phyloP scores from a whole-genome alignment of 2,888 invertebrate genomes.

The Salticus scenicus region DNA sequence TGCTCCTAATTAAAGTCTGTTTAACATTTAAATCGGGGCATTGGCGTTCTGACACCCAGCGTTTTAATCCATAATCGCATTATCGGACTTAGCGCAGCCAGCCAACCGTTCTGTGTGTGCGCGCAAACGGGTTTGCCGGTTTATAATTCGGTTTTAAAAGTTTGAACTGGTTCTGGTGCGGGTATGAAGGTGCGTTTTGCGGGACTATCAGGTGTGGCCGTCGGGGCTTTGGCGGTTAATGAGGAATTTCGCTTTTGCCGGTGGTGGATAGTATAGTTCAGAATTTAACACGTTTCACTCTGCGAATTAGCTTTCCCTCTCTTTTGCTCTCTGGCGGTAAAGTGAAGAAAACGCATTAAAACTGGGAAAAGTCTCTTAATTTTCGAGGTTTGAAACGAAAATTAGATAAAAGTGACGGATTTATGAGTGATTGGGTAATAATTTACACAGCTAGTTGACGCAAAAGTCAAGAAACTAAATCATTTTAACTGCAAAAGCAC shows the following conservation, averaged over 20 bases:
- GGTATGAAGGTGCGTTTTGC: neutral
- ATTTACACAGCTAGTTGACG: neutral
- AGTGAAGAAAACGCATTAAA: neutral
- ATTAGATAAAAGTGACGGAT: neutral
- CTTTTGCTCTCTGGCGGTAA: neutral
- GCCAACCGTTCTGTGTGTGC: constrained; percentile 9
- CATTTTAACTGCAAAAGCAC: neutral
- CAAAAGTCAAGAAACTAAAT: neutral
- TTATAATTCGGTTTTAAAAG: constrained; percentile 66
- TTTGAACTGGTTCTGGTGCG: constrained; percentile 27
- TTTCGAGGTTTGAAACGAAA: neutral
- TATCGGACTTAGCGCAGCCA: constrained; percentile 60
- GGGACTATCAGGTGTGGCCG: constrained; percentile 16
- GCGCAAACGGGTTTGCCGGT: constrained; percentile 19
- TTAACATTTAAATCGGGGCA: constrained; percentile 68
- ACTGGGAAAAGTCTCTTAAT: neutral
- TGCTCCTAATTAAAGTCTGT: constrained; percentile 66
- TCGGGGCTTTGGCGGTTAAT: constrained; percentile 13
- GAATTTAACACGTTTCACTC: neutral
- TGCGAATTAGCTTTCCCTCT: neutral
- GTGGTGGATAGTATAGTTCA: neutral
- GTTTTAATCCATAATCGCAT: constrained; percentile 69
- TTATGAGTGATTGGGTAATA: neutral
- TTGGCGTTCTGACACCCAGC: constrained; percentile 57
- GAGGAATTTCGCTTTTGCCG: neutral